phyloP scores from a whole-genome alignment of 1,140 invertebrate species.

The Drosophila mauritiana region DNA sequence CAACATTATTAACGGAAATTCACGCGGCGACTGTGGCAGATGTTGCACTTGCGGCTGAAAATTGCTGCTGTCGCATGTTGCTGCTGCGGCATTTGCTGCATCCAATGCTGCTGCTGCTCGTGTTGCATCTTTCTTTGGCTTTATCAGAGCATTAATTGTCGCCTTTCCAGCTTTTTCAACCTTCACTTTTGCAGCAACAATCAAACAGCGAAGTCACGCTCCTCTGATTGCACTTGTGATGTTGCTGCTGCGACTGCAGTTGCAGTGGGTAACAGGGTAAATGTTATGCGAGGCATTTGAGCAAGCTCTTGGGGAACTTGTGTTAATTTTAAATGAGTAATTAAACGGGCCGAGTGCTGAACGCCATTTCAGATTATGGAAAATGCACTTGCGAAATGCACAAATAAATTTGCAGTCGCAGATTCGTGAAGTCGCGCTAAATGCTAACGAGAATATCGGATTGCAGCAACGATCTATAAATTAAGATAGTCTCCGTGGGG shows the following conservation, averaged over 20 bases:
- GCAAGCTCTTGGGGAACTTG: slow-evolving; percentile 24
- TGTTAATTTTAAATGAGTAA: slow-evolving; percentile 49
- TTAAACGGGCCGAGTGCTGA: slow-evolving; percentile 30
- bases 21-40: slow-evolving; percentile 55
- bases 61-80: slow-evolving; percentile 31
- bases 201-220: slow-evolving; percentile 72
- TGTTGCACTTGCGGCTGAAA: slow-evolving; percentile 39
- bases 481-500: slow-evolving; percentile 1
- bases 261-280: slow-evolving; percentile 37
- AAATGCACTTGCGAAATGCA: slow-evolving; percentile 21
- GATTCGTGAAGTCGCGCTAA: slow-evolving; percentile 7
- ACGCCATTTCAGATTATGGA: slow-evolving; percentile 11
- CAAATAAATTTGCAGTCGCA: slow-evolving; percentile 9
- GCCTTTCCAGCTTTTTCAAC: slow-evolving; percentile 63
- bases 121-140: slow-evolving; percentile 63
- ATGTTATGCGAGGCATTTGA: slow-evolving; percentile 30
- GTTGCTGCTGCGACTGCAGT: slow-evolving; percentile 17
- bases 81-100: slow-evolving; percentile 1
- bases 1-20: slow-evolving; percentile 84
- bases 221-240: slow-evolving; percentile 62
- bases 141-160: slow-evolving; percentile 84
- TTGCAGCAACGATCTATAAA: slow-evolving; percentile 16
- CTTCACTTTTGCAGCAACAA: slow-evolving; percentile 79
- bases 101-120: slow-evolving; percentile 8
- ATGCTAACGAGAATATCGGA: slow-evolving; percentile 38